Base-by-base conservation (phyloP, 2,888 invertebrate genomes). In the Trachelus stipa region DNA sequence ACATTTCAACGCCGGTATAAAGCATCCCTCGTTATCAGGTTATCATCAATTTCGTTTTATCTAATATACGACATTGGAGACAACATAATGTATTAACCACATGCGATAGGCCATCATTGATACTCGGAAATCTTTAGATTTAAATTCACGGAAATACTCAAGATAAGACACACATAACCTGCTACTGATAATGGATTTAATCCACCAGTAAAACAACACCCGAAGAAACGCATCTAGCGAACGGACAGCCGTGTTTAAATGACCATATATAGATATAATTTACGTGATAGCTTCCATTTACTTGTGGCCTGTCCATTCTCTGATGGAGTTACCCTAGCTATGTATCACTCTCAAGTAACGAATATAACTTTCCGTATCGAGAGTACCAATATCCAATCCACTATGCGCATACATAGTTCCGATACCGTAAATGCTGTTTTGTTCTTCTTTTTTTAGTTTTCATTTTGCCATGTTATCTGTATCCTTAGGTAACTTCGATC, bases 11-110 rank as follows among this genome's bases (percentile, higher is more conserved):
- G 9, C 9, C 23, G 56, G 23, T 56, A 9, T 31, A 31, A 71
- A 71, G 12, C 71, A 34, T 23, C 71, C 11, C 23, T 73, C 23
- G 69, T 69, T n/a, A 37, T 68, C 12, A 12, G 56, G 11, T 30
- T 76, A 30, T 34, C 33, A 12, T 40, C 68, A 73, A 68, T 77
- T 74, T 35, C 33, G 3, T 34, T 34, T 73, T 31, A 12, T 73
- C 30, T 37, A 34, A 12, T 15, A 15, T 9, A 71, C 12, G 71
- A 23, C 56, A 56, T 56, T 23, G 23, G 56, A 56, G 1, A 23
- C 56, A 23, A 56, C 23, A 56, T 9, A 56, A 56, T 6, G 23
- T 56, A 56, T 23, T 23, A 56, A 9, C 23, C 56, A 56, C 23
- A 23, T 56, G 23, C 23, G 40, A 40, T 40, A 40, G 15, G 6